These are phyloP conservation scores for Thalassaphorura encarpata DNA, from an alignment of 1,140 invertebrate species.

Conservation along the genomic window DNA sequence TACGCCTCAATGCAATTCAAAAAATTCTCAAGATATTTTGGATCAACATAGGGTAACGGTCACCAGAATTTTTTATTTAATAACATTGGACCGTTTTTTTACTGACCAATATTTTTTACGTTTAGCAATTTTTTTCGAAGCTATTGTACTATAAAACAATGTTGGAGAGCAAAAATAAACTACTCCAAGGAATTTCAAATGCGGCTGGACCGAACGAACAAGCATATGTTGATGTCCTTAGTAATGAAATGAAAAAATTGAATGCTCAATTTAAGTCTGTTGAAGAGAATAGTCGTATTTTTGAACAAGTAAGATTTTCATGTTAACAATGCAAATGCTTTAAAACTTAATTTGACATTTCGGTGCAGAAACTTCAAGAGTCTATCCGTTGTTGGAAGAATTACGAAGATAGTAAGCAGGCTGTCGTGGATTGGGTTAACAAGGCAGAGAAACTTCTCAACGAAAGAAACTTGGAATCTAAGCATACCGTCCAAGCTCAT, in stretches of 20 bases:
- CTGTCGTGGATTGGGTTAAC: slow-evolving; percentile 73
- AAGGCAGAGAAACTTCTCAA: slow-evolving; percentile 68
- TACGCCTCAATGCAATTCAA: slow-evolving; percentile 55
- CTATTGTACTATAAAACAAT: slow-evolving; percentile 84
- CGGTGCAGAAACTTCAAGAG: slow-evolving; percentile 54
- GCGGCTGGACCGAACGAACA: slow-evolving; percentile 60
- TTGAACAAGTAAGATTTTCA: slow-evolving; percentile 50
- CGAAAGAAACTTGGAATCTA: slow-evolving; percentile 68
- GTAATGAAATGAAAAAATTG: slow-evolving; percentile 58
- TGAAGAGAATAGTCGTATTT: slow-evolving; percentile 57
- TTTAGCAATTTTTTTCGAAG: slow-evolving; percentile 66
- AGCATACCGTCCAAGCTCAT: slow-evolving; percentile 63
- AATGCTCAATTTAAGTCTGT: slow-evolving; percentile 72
- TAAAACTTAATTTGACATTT: slow-evolving; percentile 7
- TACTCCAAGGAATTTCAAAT: slow-evolving; percentile 77
- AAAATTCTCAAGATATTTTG: slow-evolving; percentile 57
- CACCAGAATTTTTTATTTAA: too few species aligned
- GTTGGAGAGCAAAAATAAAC: slow-evolving; percentile 87
- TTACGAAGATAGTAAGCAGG: slow-evolving; percentile 63
- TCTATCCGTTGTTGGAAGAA: slow-evolving; percentile 73
- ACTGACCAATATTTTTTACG: slow-evolving; percentile 13
- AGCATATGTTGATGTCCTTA: slow-evolving; percentile 58
- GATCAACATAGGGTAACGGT: slow-evolving; percentile 81
- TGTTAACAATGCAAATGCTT: not conserved
- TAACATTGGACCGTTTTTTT: too few species aligned